phyloP scores from a whole-genome alignment of 2,888 invertebrate species.

The Oxytorus armatus region DNA sequence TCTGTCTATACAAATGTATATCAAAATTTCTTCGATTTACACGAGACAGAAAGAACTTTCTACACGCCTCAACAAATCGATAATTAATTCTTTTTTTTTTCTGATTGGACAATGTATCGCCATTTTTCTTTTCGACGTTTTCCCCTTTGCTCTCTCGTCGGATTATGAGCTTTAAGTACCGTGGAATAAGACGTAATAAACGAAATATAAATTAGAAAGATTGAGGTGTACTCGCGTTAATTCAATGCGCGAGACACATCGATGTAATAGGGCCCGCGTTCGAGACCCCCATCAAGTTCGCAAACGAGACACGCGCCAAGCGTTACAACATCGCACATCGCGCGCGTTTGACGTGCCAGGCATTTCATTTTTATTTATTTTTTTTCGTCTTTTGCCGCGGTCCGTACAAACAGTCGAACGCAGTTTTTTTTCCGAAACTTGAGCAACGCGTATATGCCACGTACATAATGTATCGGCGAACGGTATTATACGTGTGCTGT shows the following conservation, averaged over 20 bases:
- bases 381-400: slow-evolving; percentile 1
- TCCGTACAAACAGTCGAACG: slow-evolving; percentile 1
- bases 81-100: slow-evolving; percentile 24
- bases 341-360: slow-evolving; percentile 69
- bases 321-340: slow-evolving; percentile 71
- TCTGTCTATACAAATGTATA: not conserved
- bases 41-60: slow-evolving; percentile 29
- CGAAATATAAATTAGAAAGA: slow-evolving; percentile 48
- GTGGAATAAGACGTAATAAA: not conserved
- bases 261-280: slow-evolving; percentile 46
- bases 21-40: slow-evolving; percentile 13
- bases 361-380: slow-evolving; percentile 62
- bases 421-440: slow-evolving; percentile 59
- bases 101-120: not conserved
- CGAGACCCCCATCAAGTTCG: slow-evolving; percentile 47
- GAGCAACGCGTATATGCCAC: slow-evolving; percentile 41
- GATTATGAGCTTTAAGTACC: not conserved
- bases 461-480: slow-evolving; percentile 24
- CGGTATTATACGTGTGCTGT: slow-evolving; percentile 64
- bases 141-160: not conserved
- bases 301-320: slow-evolving; percentile 69
- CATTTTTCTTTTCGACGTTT: not conserved
- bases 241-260: slow-evolving; percentile 38
- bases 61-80: slow-evolving; percentile 22
- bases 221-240: slow-evolving; percentile 28